A percentile compares a stretch with the other conserved stretches of the same genome.
These are phyloP conservation scores for Nannoperca australis DNA, from an alignment of 2,797 vertebrate species.

Conservation along the genomic window DNA sequence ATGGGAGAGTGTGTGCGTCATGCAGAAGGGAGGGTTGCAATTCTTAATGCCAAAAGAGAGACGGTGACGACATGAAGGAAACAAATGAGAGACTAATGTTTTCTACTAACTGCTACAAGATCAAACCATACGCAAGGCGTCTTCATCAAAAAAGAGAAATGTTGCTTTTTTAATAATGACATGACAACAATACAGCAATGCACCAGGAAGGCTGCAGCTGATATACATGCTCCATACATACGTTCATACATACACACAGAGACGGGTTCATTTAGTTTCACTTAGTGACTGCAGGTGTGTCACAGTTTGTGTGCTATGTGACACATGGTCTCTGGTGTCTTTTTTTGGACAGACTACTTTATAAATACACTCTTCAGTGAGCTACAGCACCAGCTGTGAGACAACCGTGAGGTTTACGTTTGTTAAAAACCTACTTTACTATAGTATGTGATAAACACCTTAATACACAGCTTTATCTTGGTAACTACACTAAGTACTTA, in stretches of 20 bases:
- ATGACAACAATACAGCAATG: conserved; percentile 21
- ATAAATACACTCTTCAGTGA: conserved; percentile 84
- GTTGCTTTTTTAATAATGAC: not conserved
- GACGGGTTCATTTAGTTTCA: conserved; percentile 16
- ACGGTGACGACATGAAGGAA: conserved; percentile 11
- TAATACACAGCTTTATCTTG: not conserved
- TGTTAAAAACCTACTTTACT: conserved; percentile 41
- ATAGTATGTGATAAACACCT: conserved; percentile 23
- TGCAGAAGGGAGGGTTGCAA: not conserved
- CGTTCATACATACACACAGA: not conserved
- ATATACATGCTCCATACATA: not conserved
- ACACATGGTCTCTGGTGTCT: conserved; percentile 73
- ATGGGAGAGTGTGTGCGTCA: conserved; percentile 10
- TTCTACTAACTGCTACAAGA: not conserved
- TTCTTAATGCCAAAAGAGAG: conserved; percentile 5
- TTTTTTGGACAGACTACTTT: conserved; percentile 83
- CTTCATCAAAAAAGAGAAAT: not conserved
- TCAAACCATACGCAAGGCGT: not conserved
- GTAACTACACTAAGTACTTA: not conserved
- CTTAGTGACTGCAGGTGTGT: conserved; percentile 52
- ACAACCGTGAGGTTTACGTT: conserved; percentile 43
- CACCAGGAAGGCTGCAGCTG: not conserved
- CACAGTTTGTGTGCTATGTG: conserved; percentile 54
- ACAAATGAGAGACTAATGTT: not conserved
- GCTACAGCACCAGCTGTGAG: conserved; percentile 85